phyloP scores from a whole-genome alignment of 1,140 invertebrate species.

The Chironomus tepperi region DNA sequence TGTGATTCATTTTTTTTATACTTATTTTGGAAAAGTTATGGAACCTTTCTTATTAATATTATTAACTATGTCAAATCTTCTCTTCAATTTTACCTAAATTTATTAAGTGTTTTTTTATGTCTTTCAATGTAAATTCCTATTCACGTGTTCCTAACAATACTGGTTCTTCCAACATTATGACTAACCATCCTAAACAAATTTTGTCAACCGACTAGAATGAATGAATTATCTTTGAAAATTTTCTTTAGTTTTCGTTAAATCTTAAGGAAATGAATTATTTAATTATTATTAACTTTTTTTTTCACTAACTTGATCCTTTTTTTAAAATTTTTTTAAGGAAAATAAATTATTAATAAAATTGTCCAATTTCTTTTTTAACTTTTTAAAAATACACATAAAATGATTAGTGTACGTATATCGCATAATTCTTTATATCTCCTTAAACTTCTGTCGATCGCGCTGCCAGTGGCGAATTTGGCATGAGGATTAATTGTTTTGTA shows the following conservation, averaged over 20 bases:
- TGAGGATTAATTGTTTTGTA: not conserved
- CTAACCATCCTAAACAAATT: not conserved
- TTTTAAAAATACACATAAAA: too few species aligned
- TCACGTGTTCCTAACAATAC: not conserved
- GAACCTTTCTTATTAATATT: too few species aligned
- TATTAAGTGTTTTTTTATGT: not conserved
- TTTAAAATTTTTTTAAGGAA: not conserved
- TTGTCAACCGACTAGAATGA: slow-evolving; percentile 12
- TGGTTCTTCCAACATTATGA: not conserved
- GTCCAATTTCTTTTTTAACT: not conserved
- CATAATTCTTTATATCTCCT: not conserved
- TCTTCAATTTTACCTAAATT: not conserved
- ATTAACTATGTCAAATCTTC: not conserved
- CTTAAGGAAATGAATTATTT: not conserved
- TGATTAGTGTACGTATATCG: too few species aligned
- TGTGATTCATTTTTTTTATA: not conserved
- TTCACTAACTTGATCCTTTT: not conserved
- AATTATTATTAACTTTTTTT: not conserved
- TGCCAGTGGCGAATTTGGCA: not conserved
- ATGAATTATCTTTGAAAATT: slow-evolving; percentile 2
- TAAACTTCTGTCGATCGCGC: not conserved
- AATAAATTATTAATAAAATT: not conserved
- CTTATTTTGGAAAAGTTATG: not conserved
- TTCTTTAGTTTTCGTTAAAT: slow-evolving; percentile 2
- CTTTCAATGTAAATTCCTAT: not conserved